Conservation (phyloP, 2,113 vertebrate species). For the Butorides virescens region DNA sequence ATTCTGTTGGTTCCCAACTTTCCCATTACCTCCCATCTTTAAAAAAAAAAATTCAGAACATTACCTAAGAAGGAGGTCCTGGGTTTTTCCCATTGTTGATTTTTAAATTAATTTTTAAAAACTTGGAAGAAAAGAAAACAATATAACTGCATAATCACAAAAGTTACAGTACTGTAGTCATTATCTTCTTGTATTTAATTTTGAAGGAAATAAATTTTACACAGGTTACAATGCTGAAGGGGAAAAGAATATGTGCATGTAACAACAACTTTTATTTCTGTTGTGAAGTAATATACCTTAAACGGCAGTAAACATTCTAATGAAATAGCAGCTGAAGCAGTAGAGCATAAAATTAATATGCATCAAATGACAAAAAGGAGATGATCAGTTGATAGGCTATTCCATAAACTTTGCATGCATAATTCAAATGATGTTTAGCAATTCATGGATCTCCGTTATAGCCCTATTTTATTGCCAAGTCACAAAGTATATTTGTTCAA, state of each 20-base stretch:
- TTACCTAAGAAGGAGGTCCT: neutral
- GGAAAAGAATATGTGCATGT: neutral
- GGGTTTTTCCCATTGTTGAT: neutral
- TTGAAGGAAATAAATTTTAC: slow-evolving; percentile 22
- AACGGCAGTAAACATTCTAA: slow-evolving; percentile 47
- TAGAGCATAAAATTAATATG: slow-evolving; percentile 68
- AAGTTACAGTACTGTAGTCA: neutral
- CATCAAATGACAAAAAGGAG: slow-evolving; percentile 51
- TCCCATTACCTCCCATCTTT: neutral
- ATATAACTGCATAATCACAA: neutral
- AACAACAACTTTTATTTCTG: slow-evolving; percentile 35
- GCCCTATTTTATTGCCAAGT: slow-evolving; percentile 24
- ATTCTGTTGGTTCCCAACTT: neutral
- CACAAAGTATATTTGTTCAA: slow-evolving; percentile 43
- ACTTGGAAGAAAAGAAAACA: neutral
- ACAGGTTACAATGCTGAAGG: neutral
- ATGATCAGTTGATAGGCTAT: slow-evolving; percentile 57
- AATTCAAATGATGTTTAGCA: slow-evolving; percentile 51
- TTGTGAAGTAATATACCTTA: slow-evolving; percentile 51
- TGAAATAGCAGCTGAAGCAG: slow-evolving; percentile 55
- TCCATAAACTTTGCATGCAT: slow-evolving; percentile 58
- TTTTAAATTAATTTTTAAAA: neutral
- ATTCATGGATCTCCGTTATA: slow-evolving; percentile 29
- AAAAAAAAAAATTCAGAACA: neutral
- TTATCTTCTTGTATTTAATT: slow-evolving; percentile 39